phyloP scores from a whole-genome alignment of 1,140 invertebrate genomes.

The Brachionus rotundiformis region DNA sequence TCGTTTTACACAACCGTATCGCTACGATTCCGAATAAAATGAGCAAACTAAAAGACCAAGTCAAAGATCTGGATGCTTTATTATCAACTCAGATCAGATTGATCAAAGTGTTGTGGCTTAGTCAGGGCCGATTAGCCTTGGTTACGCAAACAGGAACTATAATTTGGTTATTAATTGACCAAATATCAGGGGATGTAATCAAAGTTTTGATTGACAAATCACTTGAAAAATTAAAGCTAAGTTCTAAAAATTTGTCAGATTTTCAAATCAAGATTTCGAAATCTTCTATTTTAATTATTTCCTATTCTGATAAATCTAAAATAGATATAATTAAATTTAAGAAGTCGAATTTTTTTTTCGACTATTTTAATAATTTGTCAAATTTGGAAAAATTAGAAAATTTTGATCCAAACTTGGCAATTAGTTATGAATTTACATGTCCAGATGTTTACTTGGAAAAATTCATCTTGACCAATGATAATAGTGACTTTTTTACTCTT shows the following conservation, averaged over 20 bases:
- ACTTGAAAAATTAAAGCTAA: not conserved
- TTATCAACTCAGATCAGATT: not conserved
- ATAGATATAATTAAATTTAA: conserved; percentile 30
- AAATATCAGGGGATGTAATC: not conserved
- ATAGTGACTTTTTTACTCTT: not conserved
- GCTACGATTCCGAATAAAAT: conserved; percentile 39
- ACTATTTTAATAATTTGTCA: not conserved
- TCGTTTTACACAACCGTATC: conserved; percentile 7
- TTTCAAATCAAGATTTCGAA: not conserved
- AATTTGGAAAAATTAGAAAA: conserved; percentile 18
- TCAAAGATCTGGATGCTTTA: conserved; percentile 12
- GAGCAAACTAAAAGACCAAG: conserved; percentile 32
- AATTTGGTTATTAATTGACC: not conserved
- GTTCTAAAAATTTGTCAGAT: conserved; percentile 4
- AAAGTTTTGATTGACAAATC: conserved; percentile 31
- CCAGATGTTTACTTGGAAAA: conserved; percentile 9
- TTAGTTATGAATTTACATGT: conserved; percentile 19
- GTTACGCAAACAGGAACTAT: not conserved
- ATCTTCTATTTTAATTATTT: not conserved
- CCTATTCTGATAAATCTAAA: conserved; percentile 34
- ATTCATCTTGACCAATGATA: not conserved
- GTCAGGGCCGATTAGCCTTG: not conserved
- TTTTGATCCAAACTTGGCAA: not conserved
- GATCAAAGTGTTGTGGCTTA: conserved; percentile 13
- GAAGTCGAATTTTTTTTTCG: not conserved